These are phyloP conservation scores for Drosophila ustulata DNA, from an alignment of 2,888 invertebrate genomes.

Conservation along the genomic window DNA sequence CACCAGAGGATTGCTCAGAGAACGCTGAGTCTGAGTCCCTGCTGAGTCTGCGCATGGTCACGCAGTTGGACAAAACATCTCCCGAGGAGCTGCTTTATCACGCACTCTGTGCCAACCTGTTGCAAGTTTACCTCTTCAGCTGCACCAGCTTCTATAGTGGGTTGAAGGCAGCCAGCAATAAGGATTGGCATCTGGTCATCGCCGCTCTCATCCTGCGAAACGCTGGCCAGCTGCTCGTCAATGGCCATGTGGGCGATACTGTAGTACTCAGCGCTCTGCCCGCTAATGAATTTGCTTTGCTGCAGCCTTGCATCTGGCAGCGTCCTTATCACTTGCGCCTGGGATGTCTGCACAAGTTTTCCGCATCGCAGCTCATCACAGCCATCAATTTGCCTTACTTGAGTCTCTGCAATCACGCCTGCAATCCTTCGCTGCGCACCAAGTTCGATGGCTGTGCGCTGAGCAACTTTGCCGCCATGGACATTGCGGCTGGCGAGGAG, in stretches of 20 bases:
- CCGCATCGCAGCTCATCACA: constrained; percentile 86
- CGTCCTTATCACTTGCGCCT: constrained; percentile 64
- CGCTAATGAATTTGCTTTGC: constrained; percentile 45
- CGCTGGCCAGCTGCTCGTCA: constrained; percentile 91
- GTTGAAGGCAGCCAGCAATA: constrained; percentile 80
- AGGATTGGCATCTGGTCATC: constrained; percentile 85
- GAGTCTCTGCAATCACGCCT: constrained; percentile 97
- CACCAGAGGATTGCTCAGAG: not conserved
- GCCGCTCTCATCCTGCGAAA: constrained; percentile 90
- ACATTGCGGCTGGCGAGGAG: constrained; percentile 89
- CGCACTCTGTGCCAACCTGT: constrained; percentile 86
- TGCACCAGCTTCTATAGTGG: constrained; percentile 88
- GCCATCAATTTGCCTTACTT: constrained; percentile 94
- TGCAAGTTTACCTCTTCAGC: constrained; percentile 88
- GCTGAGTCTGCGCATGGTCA: constrained; percentile 84
- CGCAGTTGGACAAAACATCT: constrained; percentile 90
- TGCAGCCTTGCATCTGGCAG: constrained; percentile 71
- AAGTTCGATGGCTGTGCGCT: constrained; percentile 90
- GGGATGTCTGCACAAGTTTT: constrained; percentile 72
- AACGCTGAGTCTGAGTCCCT: constrained; percentile 34
- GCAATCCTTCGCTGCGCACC: constrained; percentile 92
- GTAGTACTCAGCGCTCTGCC: constrained; percentile 40
- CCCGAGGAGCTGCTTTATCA: constrained; percentile 85
- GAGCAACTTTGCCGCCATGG: constrained; percentile 89
- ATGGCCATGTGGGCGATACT: constrained; percentile 89